phyloP scores from a whole-genome alignment of 1,140 invertebrate genomes.

The Calliphora vicina region DNA sequence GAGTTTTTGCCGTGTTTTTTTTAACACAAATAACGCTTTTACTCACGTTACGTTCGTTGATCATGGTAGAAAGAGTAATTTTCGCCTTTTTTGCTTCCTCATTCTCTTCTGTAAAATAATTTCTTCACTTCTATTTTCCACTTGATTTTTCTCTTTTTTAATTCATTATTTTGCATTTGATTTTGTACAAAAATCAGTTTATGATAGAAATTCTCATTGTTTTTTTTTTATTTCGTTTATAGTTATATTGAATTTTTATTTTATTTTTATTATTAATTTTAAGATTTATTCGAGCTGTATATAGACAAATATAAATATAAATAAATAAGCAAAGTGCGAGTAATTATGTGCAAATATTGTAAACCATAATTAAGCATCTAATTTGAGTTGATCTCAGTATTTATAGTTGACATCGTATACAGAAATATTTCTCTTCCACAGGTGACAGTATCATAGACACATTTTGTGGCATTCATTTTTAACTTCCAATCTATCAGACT shows the following conservation, averaged over 20 bases:
- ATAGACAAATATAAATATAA: neutral
- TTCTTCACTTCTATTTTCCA: neutral
- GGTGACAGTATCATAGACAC: too few relatives aligned
- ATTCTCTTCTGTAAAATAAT: neutral
- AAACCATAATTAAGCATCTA: neutral
- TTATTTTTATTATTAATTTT: neutral
- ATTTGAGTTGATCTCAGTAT: neutral
- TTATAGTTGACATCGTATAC: too few relatives aligned
- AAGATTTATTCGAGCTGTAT: neutral
- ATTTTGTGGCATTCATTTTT: too few relatives aligned
- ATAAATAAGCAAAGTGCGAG: too few relatives aligned
- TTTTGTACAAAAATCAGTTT: slow-evolving; percentile 13
- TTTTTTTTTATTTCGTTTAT: neutral
- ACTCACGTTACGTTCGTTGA: neutral
- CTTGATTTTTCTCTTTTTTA: neutral
- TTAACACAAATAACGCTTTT: neutral
- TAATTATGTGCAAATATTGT: neutral
- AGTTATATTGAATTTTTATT: neutral
- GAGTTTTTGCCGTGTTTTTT: neutral
- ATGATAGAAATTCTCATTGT: slow-evolving; percentile 29
- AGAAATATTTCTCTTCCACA: too few relatives aligned
- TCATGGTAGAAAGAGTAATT: neutral
- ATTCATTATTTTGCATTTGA: neutral
- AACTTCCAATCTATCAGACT: too few relatives aligned
- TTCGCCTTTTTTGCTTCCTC: neutral